A percentile compares a stretch with the other conserved stretches of the same genome.
Evolutionary conservation across 2,888 invertebrate genomes (phyloP).

Genomic region (Germaria angustata): DNA sequence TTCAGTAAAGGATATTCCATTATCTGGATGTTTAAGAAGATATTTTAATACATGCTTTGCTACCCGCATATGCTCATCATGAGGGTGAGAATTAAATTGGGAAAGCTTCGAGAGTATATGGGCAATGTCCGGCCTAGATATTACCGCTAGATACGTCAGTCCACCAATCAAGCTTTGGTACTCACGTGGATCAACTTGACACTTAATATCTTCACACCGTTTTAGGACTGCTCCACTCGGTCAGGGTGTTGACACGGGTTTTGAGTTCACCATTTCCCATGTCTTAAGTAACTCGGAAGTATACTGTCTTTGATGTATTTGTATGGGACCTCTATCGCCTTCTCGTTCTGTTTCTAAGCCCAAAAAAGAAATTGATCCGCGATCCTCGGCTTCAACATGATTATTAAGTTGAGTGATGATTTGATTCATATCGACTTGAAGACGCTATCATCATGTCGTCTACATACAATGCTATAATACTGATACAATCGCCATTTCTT

Average conservation of each 20-base stretch:
- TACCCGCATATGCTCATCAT: neutral
- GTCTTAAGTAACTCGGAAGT: constrained; percentile 24
- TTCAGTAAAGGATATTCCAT: neutral
- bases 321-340: constrained; percentile 40
- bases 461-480: too few species aligned
- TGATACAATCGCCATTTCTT: too few species aligned
- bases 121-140: neutral
- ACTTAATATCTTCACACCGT: constrained; percentile 25
- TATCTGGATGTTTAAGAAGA: neutral
- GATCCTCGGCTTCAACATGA: constrained; percentile 54
- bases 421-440: too few species aligned
- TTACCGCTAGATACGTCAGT: neutral
- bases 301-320: too few species aligned
- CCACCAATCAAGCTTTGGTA: constrained; percentile 48
- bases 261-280: constrained; percentile 40
- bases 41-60: neutral
- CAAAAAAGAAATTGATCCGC: constrained; percentile 53
- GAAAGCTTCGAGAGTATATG: neutral
- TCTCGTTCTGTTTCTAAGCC: too few species aligned
- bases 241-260: constrained; percentile 50
- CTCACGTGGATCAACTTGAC: neutral
- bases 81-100: neutral
- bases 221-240: constrained; percentile 46
- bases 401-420: constrained; percentile 45
- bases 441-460: too few species aligned